Evolutionary conservation across 2,797 vertebrate genomes (phyloP).

Genomic region (Lithobates sylvaticus): DNA sequence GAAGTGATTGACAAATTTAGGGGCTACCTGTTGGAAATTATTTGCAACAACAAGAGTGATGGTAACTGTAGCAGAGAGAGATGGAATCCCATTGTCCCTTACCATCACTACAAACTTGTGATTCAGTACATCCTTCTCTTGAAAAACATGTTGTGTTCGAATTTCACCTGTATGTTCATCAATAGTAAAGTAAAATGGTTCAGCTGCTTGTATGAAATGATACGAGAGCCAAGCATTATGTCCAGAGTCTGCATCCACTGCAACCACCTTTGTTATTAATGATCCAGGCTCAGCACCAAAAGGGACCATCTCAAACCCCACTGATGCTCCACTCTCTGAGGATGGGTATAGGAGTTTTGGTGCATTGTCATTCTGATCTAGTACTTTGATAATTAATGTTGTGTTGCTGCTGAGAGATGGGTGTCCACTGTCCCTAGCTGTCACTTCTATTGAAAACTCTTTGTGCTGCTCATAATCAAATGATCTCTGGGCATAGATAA

Average conservation of each 20-base stretch:
- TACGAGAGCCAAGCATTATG: neutral
- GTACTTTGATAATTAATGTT: conserved; percentile 59
- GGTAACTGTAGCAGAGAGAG: conserved; percentile 65
- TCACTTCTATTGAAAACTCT: conserved; percentile 69
- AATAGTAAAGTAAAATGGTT: neutral
- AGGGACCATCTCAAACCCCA: conserved; percentile 64
- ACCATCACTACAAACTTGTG: conserved; percentile 79
- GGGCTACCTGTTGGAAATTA: conserved; percentile 71
- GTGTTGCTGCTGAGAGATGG: conserved; percentile 64
- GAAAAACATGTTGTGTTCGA: conserved; percentile 76
- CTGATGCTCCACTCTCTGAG: conserved; percentile 13
- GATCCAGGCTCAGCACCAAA: conserved; percentile 77
- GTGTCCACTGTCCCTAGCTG: conserved; percentile 72
- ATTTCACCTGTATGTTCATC: conserved; percentile 75
- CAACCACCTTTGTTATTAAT: conserved; percentile 75
- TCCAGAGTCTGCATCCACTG: conserved; percentile 79
- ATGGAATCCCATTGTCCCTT: conserved; percentile 77
- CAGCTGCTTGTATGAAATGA: neutral
- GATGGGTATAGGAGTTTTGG: conserved; percentile 49
- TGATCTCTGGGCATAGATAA: conserved; percentile 75
- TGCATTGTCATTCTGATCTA: conserved; percentile 64
- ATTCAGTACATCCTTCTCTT: conserved; percentile 78
- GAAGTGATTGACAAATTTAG: conserved; percentile 68
- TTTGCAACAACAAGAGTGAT: conserved; percentile 59
- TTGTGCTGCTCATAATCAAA: conserved; percentile 77